These are phyloP conservation scores for Cyprinodon tularosa DNA, from an alignment of 2,113 vertebrate genomes.

Conservation along the genomic window DNA sequence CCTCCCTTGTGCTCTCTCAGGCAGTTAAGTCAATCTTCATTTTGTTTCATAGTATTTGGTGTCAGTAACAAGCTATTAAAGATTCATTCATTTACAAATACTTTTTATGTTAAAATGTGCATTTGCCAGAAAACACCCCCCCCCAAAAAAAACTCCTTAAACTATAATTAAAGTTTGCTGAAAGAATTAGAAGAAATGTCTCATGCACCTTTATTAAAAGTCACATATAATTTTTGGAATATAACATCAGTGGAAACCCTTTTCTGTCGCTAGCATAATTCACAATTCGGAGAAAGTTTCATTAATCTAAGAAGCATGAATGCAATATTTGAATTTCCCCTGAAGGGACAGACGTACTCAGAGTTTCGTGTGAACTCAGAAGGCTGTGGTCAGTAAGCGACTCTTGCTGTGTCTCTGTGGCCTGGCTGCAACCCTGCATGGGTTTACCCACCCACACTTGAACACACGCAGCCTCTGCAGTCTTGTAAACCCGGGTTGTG, in stretches of 20 bases:
- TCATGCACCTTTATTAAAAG: neutral
- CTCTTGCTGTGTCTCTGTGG: constrained; percentile 62
- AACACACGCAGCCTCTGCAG: constrained; percentile 20
- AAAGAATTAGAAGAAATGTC: neutral
- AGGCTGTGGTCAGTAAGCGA: constrained; percentile 57
- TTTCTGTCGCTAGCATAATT: neutral
- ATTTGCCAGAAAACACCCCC: no score
- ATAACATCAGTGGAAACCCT: neutral
- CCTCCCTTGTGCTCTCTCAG: constrained; percentile 52
- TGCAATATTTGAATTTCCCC: neutral
- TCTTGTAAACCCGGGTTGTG: constrained; percentile 57
- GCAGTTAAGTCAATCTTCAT: constrained; percentile 23
- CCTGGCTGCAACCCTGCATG: constrained; percentile 54
- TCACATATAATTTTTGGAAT: neutral
- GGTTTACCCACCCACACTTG: constrained; percentile 30
- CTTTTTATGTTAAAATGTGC: neutral
- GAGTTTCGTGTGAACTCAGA: constrained; percentile 38
- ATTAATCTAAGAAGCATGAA: neutral
- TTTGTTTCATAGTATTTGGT: neutral
- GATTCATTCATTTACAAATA: neutral
- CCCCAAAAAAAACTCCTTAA: neutral
- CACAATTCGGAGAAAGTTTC: neutral
- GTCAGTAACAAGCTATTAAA: neutral
- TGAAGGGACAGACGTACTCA: neutral
- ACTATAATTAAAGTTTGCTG: neutral